Evolutionary conservation across 2,888 invertebrate genomes (phyloP).

Genomic region (Patella depressa): DNA sequence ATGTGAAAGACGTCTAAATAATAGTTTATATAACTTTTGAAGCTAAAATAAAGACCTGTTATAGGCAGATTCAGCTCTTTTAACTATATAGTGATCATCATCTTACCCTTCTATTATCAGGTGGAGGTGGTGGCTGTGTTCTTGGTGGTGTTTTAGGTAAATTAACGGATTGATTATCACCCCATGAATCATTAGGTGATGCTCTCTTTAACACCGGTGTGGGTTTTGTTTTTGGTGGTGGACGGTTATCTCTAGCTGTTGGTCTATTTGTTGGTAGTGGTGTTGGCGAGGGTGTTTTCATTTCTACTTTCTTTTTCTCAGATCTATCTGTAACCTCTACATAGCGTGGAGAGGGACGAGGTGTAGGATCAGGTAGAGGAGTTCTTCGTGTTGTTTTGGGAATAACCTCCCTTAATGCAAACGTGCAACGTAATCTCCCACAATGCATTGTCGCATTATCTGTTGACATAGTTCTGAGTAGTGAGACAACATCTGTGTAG

Average conservation of each 20-base stretch:
- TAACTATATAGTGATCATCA: not conserved
- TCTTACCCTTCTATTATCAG: constrained; percentile 52
- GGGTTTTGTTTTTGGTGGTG: constrained; percentile 25
- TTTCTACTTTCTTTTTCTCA: constrained; percentile 21
- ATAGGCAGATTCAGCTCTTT: too few species aligned
- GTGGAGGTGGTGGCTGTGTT: constrained; percentile 38
- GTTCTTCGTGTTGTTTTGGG: constrained; percentile 15
- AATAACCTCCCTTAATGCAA: constrained; percentile 48
- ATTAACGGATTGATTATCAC: constrained; percentile 47
- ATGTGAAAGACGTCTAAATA: too few species aligned
- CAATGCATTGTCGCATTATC: constrained; percentile 66
- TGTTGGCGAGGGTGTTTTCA: not conserved
- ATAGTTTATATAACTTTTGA: too few species aligned
- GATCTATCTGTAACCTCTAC: constrained; percentile 17
- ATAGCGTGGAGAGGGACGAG: constrained; percentile 9
- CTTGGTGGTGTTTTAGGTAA: constrained; percentile 48
- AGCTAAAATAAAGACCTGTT: too few species aligned
- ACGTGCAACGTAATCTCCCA: constrained; percentile 59
- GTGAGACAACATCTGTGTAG: constrained; percentile 56
- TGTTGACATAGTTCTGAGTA: constrained; percentile 56
- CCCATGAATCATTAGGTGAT: constrained; percentile 47
- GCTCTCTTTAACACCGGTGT: constrained; percentile 19
- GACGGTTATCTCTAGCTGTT: constrained; percentile 15
- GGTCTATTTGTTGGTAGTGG: constrained; percentile 23
- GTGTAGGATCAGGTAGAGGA: constrained; percentile 22